Evolutionary conservation across 1,140 invertebrate genomes (phyloP).

Genomic region (Dinothrombium tinctorium): DNA sequence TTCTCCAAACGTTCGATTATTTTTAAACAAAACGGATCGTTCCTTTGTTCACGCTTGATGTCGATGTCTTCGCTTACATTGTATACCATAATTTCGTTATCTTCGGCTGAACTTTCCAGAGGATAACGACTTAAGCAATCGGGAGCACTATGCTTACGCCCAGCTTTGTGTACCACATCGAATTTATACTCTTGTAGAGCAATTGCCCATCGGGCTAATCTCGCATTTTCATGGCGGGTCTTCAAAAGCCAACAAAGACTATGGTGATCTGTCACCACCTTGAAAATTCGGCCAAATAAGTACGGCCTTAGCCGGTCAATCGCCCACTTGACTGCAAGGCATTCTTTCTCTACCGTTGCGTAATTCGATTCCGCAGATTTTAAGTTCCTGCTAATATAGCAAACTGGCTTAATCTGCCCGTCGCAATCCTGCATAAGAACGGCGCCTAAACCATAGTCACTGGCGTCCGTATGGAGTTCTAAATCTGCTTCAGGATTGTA

Average conservation of each 20-base stretch:
- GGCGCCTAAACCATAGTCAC: conserved; percentile 17
- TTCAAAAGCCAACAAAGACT: conserved; percentile 23
- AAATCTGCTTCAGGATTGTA: background rate
- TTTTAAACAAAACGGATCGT: too few species aligned
- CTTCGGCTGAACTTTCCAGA: too few species aligned
- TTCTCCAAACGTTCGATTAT: too few species aligned
- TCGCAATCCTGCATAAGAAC: conserved; percentile 16
- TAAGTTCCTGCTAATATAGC: conserved; percentile 11
- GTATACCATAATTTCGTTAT: too few species aligned
- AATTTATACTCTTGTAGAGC: conserved; percentile 25
- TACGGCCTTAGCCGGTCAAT: conserved; percentile 25
- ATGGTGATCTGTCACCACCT: conserved; percentile 27
- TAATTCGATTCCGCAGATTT: conserved; percentile 23
- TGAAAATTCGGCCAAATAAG: conserved; percentile 25
- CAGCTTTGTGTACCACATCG: conserved; percentile 21
- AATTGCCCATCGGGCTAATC: conserved; percentile 26
- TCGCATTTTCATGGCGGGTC: conserved; percentile 20
- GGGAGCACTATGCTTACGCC: conserved; percentile 12
- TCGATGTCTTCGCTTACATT: too few species aligned
- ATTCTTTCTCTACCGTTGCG: conserved; percentile 24
- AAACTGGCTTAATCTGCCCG: conserved; percentile 10
- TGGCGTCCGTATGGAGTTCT: conserved; percentile 15
- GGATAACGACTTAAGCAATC: conserved; percentile 1
- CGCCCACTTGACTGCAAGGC: conserved; percentile 25
- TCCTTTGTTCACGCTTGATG: too few species aligned